phyloP scores from a whole-genome alignment of 2,888 invertebrate species.

The Yponomeuta evonymella region DNA sequence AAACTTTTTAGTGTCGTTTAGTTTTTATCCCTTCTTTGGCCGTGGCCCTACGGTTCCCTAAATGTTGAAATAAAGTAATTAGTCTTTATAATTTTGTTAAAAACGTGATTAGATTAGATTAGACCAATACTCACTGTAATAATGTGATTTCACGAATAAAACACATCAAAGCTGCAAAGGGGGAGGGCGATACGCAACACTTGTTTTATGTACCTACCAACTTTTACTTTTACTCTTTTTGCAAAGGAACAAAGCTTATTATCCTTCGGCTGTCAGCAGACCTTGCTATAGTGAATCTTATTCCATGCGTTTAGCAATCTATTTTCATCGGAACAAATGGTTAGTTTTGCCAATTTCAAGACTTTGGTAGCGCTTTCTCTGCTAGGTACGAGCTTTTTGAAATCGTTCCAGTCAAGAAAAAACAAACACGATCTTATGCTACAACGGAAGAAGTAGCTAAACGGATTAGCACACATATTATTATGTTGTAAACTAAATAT shows the following conservation, averaged over 20 bases:
- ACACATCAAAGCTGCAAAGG: conserved; percentile 11
- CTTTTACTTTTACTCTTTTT: not conserved
- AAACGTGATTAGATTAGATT: not conserved
- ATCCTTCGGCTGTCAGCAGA: not conserved
- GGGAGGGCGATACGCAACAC: conserved; percentile 15
- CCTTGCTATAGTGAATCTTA: conserved; percentile 2
- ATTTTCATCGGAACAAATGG: not conserved
- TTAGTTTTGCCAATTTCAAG: not conserved
- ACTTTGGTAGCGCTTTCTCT: not conserved
- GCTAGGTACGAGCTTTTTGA: too few species aligned
- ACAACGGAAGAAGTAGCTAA: too few species aligned
- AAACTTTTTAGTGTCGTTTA: too few species aligned
- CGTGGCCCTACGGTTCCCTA: not conserved
- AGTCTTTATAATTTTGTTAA: not conserved
- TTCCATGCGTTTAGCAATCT: not conserved
- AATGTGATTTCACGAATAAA: conserved; percentile 3
- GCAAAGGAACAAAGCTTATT: not conserved
- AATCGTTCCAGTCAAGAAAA: too few species aligned
- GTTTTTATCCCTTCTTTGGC: too few species aligned
- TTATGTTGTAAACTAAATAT: too few species aligned
- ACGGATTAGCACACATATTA: too few species aligned
- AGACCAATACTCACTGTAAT: not conserved
- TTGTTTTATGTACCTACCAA: not conserved
- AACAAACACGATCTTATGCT: too few species aligned
- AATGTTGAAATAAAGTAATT: not conserved